These are phyloP conservation scores for Arenaria interpres DNA, from an alignment of 2,113 vertebrate genomes.

Conservation along the genomic window DNA sequence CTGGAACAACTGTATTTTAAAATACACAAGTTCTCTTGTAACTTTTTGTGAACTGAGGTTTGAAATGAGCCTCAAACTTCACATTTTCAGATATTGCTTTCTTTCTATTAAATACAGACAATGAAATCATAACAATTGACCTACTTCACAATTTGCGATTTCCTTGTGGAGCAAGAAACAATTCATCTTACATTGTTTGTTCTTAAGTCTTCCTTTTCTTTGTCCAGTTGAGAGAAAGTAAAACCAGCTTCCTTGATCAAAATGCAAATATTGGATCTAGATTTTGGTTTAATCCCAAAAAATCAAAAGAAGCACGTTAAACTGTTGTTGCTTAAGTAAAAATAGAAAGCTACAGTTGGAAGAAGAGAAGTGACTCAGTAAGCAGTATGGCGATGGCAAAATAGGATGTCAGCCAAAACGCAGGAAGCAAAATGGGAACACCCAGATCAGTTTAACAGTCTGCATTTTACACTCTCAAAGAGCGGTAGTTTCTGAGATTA, in stretches of 20 bases:
- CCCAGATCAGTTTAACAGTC: constrained; percentile 49
- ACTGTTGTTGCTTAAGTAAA: constrained; percentile 36
- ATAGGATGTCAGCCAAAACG: constrained; percentile 46
- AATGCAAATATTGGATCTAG: not conserved
- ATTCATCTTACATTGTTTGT: not conserved
- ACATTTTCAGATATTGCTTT: not conserved
- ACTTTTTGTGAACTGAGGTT: not conserved
- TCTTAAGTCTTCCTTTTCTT: not conserved
- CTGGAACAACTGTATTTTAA: not conserved
- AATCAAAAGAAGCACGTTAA: not conserved
- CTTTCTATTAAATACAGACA: not conserved
- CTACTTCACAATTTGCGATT: not conserved
- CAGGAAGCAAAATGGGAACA: constrained; percentile 67
- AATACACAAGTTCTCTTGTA: not conserved
- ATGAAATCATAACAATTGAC: not conserved
- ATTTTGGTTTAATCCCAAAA: not conserved
- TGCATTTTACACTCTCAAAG: not conserved
- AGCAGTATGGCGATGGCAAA: constrained; percentile 49
- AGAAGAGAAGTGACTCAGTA: constrained; percentile 46
- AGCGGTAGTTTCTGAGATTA: not conserved
- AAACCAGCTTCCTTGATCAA: not conserved
- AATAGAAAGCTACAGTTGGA: constrained; percentile 60
- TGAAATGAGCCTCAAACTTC: not conserved
- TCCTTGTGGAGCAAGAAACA: not conserved
- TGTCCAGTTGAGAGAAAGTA: not conserved